Evolutionary conservation across 2,888 invertebrate species (phyloP), one percentile per base, ranked within the genome.

Genomic region (Callyntrura sp.): DNA sequence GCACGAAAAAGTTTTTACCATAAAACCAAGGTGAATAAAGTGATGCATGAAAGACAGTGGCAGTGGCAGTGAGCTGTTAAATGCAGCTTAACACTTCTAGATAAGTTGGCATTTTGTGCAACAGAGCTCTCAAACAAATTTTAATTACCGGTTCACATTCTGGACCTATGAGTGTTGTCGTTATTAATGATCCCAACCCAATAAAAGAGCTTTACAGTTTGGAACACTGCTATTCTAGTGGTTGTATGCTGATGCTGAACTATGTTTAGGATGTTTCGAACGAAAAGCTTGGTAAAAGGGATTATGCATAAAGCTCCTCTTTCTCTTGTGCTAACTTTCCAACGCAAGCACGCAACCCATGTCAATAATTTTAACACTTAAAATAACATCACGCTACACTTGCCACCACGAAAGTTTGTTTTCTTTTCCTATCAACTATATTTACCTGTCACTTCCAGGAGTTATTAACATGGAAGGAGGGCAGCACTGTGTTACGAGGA

Each of bases 131-230:
- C 70, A 43, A 35, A 43, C 14, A 70, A 35, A 70, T 70, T 70
- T 70, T 70, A 70, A 70, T 70, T 70, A 70, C 43, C 9, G 70
- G 14, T 70, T 73, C 48, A 14, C 73, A 25, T 55, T n/a, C n/a
- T n/a, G n/a, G n/a, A n/a, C n/a, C n/a, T n/a, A n/a, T n/a, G n/a
- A 91, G 89, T 9, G 87, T 78, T 2, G 70, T 91, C 20, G 84
- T 90, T 12, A 60, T 91, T 12, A 78, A 81, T 62, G 91, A 91
- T 57, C 25, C 65, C 8, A 90, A 90, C 84, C 48, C 90, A 73
- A 86, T 90, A 14, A 88, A 84, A 23, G 91, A 91, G 81, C 48
- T 87, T 17, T 90, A 35, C 35, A 35, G 35, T 6, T 89, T 20
- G 73, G 48, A 90, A 90, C 0, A 14, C 25, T 3, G 78, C 45